A percentile compares a stretch with the other conserved stretches of the same genome.
These are phyloP conservation scores for Acanthopagrus latus DNA, from an alignment of 2,797 vertebrate genomes.

Conservation along the genomic window DNA sequence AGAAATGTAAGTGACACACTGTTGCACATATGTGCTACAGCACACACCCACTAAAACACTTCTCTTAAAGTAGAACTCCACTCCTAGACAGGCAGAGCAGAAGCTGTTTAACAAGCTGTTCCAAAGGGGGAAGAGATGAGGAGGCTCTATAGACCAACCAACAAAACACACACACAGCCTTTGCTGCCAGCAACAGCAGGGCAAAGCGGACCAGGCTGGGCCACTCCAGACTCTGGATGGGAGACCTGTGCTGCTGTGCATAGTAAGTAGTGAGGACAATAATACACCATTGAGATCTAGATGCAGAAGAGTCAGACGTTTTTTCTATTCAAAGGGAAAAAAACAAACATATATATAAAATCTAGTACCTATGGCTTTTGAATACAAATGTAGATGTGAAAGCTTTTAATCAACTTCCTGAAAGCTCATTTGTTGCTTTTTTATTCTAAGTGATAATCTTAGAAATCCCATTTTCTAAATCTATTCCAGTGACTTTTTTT, in stretches of 20 bases:
- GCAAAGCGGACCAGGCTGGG: slow-evolving; percentile 35
- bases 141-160: slow-evolving; percentile 51
- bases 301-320: not conserved
- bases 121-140: slow-evolving; percentile 50
- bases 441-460: not conserved
- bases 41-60: slow-evolving; percentile 13
- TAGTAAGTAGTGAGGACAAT: slow-evolving; percentile 63
- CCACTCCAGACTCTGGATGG: slow-evolving; percentile 68
- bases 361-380: not conserved
- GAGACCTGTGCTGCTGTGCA: slow-evolving; percentile 68
- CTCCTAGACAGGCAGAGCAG: slow-evolving; percentile 30
- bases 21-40: slow-evolving; percentile 4
- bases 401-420: not conserved
- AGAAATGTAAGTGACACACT: not conserved
- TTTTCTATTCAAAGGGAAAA: not conserved
- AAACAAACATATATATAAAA: not conserved
- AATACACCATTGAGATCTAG: slow-evolving; percentile 42
- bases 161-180: slow-evolving; percentile 36
- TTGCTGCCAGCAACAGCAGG: slow-evolving; percentile 51
- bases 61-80: slow-evolving; percentile 11
- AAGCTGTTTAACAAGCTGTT: slow-evolving; percentile 59
- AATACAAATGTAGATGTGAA: not conserved
- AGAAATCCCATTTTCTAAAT: not conserved
- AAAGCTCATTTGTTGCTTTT: not conserved
- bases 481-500: not conserved